Conservation (phyloP, 2,113 vertebrate genomes). For the Dermatemys mawii region DNA sequence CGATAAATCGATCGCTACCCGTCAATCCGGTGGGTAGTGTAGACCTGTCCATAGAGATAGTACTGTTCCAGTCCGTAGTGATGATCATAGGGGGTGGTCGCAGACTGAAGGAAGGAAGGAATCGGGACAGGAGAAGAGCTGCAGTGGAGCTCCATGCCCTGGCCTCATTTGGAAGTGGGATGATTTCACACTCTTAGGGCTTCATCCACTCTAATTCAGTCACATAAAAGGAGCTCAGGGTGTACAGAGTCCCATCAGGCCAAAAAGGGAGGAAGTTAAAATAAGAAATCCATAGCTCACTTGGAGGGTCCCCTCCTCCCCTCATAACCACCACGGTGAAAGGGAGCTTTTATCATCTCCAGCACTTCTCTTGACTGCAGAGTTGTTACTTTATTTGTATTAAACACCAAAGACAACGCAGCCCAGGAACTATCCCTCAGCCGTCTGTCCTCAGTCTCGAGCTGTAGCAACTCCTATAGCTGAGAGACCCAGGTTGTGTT, state of each 20-base stretch:
- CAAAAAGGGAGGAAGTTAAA: background rate
- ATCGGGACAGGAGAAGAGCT: background rate
- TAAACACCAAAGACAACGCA: background rate
- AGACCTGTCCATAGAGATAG: background rate
- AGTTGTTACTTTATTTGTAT: background rate
- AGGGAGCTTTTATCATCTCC: background rate
- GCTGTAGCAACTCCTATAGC: background rate
- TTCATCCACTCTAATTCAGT: background rate
- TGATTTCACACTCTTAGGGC: background rate
- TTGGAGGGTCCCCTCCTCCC: fast-evolving
- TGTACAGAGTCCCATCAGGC: fast-evolving
- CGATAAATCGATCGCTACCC: no score
- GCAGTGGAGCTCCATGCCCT: background rate
- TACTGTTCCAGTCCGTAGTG: background rate
- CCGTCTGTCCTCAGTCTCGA: background rate
- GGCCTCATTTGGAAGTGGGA: background rate
- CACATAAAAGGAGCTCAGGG: background rate
- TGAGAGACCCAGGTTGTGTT: background rate
- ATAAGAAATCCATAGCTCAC: background rate
- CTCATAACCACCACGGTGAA: background rate
- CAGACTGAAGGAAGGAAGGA: background rate
- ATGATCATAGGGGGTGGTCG: background rate
- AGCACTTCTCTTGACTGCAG: background rate
- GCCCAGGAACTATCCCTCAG: background rate
- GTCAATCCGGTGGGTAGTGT: no score